Conservation (phyloP, 1,140 invertebrate species). For the Atta cephalotes region DNA sequence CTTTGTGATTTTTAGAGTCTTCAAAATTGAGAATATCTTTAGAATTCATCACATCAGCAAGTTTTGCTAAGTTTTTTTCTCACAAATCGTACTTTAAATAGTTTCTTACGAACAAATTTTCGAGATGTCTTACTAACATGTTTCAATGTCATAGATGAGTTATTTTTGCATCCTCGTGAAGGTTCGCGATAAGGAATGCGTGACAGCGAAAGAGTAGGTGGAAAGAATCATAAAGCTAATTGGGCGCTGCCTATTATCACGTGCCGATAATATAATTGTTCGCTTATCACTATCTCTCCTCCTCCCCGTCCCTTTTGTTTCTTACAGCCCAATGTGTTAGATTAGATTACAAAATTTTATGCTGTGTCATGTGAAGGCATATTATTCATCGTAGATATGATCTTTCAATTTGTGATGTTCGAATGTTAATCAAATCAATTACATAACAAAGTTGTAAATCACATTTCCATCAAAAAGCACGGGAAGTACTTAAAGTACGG, state of each 20-base stretch:
- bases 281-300: not conserved
- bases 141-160: slow-evolving; percentile 41
- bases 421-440: not conserved
- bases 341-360: slow-evolving; percentile 29
- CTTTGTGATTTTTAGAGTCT: not conserved
- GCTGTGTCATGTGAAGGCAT: not conserved
- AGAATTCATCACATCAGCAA: not conserved
- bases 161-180: slow-evolving; percentile 36
- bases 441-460: not conserved
- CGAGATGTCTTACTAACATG: not conserved
- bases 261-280: slow-evolving; percentile 54
- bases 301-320: not conserved
- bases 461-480: not conserved
- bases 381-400: not conserved
- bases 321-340: not conserved
- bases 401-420: too few relatives aligned
- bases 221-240: slow-evolving; percentile 42
- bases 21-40: not conserved
- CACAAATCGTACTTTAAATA: not conserved
- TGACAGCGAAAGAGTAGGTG: slow-evolving; percentile 20
- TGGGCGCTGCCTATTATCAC: slow-evolving; percentile 36
- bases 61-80: not conserved
- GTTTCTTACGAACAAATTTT: not conserved
- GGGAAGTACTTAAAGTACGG: not conserved
- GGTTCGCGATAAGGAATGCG: slow-evolving; percentile 37